Conservation (phyloP, 2,888 invertebrate genomes). For the Phortica okadai region DNA sequence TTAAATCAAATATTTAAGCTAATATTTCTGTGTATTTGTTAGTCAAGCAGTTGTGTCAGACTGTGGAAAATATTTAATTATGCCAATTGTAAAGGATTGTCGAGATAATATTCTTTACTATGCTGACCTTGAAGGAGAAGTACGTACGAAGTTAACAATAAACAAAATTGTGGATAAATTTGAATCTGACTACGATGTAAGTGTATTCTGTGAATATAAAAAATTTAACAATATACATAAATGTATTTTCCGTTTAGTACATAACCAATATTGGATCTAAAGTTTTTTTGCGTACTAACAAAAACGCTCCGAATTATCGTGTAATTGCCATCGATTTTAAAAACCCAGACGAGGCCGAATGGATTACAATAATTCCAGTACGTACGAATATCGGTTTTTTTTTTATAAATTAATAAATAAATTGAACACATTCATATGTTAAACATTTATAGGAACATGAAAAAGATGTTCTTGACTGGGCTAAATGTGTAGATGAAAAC, state of each 20-base stretch:
- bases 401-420: not conserved
- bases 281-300: conserved; percentile 93
- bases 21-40: conserved; percentile 34
- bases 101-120: conserved; percentile 93
- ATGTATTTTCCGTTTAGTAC: conserved; percentile 80
- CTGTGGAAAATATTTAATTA: conserved; percentile 92
- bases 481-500: conserved; percentile 87
- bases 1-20: too few species aligned
- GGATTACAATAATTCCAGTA: conserved; percentile 87
- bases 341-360: conserved; percentile 84
- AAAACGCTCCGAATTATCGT: conserved; percentile 93
- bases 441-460: conserved; percentile 81
- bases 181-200: conserved; percentile 95
- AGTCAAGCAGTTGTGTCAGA: conserved; percentile 92
- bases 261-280: conserved; percentile 90
- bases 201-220: conserved; percentile 44
- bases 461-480: conserved; percentile 94
- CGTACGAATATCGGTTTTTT: conserved; percentile 53
- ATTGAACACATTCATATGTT: not conserved
- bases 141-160: conserved; percentile 82
- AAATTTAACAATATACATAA: not conserved
- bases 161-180: conserved; percentile 91
- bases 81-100: conserved; percentile 91
- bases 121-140: conserved; percentile 84
- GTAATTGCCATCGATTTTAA: conserved; percentile 89